phyloP scores from a whole-genome alignment of 1,140 invertebrate genomes.

The Hyles euphorbiae region DNA sequence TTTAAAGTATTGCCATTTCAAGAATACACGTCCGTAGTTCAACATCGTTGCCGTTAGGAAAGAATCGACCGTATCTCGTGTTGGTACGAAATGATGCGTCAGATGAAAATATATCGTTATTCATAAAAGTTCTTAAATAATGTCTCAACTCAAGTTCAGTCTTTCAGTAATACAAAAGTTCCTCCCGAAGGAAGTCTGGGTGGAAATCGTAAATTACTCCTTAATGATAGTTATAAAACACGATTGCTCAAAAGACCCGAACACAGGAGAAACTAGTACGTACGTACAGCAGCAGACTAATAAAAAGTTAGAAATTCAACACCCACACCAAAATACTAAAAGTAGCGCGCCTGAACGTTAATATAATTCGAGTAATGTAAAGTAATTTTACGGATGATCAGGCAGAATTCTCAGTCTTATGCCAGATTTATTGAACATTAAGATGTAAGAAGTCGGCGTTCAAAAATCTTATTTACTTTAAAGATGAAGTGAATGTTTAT shows the following conservation, averaged over 20 bases:
- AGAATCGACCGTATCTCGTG: too few species aligned
- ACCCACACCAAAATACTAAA: background rate
- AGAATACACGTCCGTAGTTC: too few species aligned
- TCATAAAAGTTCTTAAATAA: constrained; percentile 4
- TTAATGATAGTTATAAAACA: constrained; percentile 4
- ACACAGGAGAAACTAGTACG: constrained; percentile 2
- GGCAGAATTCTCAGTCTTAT: constrained; percentile 46
- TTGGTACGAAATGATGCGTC: background rate
- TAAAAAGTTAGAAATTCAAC: background rate
- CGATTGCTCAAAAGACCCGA: background rate
- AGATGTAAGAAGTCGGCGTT: background rate
- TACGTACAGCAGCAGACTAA: constrained; percentile 1
- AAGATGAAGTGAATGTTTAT: constrained; percentile 4
- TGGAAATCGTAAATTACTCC: constrained; percentile 5
- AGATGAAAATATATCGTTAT: constrained; percentile 1
- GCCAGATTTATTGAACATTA: background rate
- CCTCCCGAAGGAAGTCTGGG: background rate
- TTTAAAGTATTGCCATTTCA: too few species aligned
- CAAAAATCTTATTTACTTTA: background rate
- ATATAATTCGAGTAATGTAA: constrained; percentile 1
- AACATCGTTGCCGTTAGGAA: too few species aligned
- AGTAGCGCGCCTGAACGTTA: background rate
- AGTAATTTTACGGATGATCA: constrained; percentile 27
- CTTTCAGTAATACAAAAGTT: constrained; percentile 10
- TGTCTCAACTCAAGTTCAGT: constrained; percentile 12